A percentile compares a stretch with the other conserved stretches of the same genome.
Evolutionary conservation across 2,888 invertebrate genomes (phyloP).

Genomic region (Galeopsomyia nigrocyanea): DNA sequence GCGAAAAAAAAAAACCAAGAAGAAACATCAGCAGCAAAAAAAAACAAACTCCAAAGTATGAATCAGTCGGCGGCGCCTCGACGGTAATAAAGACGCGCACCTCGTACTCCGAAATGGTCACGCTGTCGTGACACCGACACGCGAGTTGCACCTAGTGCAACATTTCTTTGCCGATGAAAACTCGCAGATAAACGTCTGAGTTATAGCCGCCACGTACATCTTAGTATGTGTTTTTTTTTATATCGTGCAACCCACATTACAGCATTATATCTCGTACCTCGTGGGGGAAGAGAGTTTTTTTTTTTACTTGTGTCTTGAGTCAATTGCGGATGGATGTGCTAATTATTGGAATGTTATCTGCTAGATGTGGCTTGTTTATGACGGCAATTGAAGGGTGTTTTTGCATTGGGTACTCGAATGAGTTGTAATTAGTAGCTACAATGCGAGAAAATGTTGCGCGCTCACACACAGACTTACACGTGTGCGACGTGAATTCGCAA

Average conservation of each 20-base stretch:
- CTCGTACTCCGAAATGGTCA: too few relatives aligned
- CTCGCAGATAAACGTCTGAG: not conserved
- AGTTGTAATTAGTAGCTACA: not conserved
- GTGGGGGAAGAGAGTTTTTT: not conserved
- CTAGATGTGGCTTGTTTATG: not conserved
- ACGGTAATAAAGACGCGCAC: too few relatives aligned
- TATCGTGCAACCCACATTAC: not conserved
- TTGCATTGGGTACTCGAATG: not conserved
- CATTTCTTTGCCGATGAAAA: not conserved
- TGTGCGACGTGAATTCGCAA: not conserved
- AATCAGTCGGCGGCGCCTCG: too few relatives aligned
- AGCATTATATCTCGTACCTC: not conserved
- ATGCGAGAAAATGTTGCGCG: not conserved
- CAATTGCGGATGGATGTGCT: constrained; percentile 31
- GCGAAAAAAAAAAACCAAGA: too few relatives aligned
- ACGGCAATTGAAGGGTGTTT: not conserved
- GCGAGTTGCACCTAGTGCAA: too few relatives aligned
- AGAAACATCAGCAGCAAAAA: too few relatives aligned
- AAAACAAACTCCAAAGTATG: too few relatives aligned
- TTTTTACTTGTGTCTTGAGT: not conserved
- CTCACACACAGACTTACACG: too few relatives aligned
- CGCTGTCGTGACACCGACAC: too few relatives aligned
- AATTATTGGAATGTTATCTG: constrained; percentile 28
- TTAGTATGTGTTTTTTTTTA: too few relatives aligned
- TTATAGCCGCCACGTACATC: not conserved